These are phyloP conservation scores for Ecliptopera silaceata DNA, from an alignment of 2,888 invertebrate genomes.

Conservation along the genomic window DNA sequence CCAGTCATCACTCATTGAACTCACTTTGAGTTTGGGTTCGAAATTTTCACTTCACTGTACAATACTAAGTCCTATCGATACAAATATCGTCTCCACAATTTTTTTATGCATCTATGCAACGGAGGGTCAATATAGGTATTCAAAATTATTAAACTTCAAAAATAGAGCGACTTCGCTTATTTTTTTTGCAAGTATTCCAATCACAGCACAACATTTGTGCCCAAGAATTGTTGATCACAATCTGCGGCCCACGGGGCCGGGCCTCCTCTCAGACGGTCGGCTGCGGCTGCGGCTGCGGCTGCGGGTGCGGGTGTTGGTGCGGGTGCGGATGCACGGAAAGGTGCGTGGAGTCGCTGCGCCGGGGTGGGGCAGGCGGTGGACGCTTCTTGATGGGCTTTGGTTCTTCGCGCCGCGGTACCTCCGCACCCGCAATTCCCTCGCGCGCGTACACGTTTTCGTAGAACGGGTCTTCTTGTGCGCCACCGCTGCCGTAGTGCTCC, in stretches of 20 bases:
- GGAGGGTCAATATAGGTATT: constrained; percentile 24
- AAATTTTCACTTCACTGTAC: constrained; percentile 1
- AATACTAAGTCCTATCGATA: not conserved
- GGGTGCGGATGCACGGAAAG: constrained; percentile 47
- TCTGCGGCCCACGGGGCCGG: constrained; percentile 31
- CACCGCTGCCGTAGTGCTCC: constrained; percentile 90
- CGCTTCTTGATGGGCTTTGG: constrained; percentile 84
- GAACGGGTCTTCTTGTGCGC: constrained; percentile 83
- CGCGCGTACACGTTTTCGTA: constrained; percentile 88
- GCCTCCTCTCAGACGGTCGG: constrained; percentile 56
- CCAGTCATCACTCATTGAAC: constrained; percentile 14
- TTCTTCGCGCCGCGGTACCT: constrained; percentile 59
- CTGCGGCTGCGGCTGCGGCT: constrained; percentile 57
- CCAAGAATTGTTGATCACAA: constrained; percentile 22
- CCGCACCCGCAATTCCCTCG: constrained; percentile 43
- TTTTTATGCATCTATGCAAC: constrained; percentile 5
- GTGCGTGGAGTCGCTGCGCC: constrained; percentile 88
- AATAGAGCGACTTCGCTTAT: constrained; percentile 21
- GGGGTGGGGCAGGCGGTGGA: constrained; percentile 95
- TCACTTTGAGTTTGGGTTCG: not conserved
- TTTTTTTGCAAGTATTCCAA: constrained; percentile 29
- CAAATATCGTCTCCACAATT: too few species aligned
- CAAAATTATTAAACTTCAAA: constrained; percentile 30
- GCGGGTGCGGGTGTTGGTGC: constrained; percentile 45
- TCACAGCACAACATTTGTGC: constrained; percentile 32